These are phyloP conservation scores for Leptinotarsa defecta DNA, from an alignment of 1,140 invertebrate genomes.

Conservation along the genomic window DNA sequence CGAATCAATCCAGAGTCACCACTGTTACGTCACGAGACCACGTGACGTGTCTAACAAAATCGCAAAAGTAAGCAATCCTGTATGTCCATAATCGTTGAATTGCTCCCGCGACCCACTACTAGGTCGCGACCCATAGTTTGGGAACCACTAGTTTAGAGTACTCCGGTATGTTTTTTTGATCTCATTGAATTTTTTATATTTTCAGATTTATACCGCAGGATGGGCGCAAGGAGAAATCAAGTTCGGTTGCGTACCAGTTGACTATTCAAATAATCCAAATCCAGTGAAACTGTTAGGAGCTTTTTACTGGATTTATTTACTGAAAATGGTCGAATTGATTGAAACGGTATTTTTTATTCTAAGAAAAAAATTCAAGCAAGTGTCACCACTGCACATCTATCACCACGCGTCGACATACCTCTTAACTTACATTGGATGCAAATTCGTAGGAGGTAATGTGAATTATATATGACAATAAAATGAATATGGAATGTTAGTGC, in stretches of 20 bases:
- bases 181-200: neutral
- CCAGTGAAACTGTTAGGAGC: slow-evolving; percentile 62
- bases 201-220: slow-evolving; percentile 25
- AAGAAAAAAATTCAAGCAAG: slow-evolving; percentile 73
- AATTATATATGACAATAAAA: neutral
- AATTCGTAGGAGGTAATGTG: slow-evolving; percentile 65
- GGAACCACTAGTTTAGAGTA: too few relatives aligned
- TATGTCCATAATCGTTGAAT: too few relatives aligned
- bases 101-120: too few relatives aligned
- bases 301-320: slow-evolving; percentile 58
- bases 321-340: slow-evolving; percentile 58
- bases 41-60: too few relatives aligned
- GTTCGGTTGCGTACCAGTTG: slow-evolving; percentile 68
- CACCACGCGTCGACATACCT: slow-evolving; percentile 68
- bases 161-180: too few relatives aligned
- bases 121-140: too few relatives aligned
- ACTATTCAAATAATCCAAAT: slow-evolving; percentile 65
- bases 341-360: slow-evolving; percentile 71
- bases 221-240: slow-evolving; percentile 57
- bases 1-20: too few relatives aligned
- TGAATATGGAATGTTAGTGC: neutral
- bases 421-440: slow-evolving; percentile 73
- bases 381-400: slow-evolving; percentile 74
- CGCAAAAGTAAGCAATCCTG: too few relatives aligned
- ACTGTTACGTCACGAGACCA: too few relatives aligned